These are phyloP conservation scores for Cephalopterus ornatus DNA, from an alignment of 2,113 vertebrate genomes.

Conservation along the genomic window DNA sequence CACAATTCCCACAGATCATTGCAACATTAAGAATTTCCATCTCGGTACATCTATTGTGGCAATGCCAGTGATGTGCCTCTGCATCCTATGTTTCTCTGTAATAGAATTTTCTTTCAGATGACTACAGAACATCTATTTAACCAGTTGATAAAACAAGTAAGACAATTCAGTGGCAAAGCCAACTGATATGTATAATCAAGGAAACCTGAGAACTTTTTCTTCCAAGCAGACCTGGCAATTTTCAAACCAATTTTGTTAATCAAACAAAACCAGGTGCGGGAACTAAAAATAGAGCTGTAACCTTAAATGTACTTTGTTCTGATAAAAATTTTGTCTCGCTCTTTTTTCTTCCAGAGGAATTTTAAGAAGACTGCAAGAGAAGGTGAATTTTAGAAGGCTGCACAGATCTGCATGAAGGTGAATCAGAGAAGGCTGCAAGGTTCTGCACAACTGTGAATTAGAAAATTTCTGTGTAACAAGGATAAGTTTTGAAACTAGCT, in stretches of 20 bases:
- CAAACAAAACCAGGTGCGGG: not conserved
- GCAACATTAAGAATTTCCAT: not conserved
- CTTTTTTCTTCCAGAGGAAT: not conserved
- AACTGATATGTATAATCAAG: not conserved
- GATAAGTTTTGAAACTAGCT: not conserved
- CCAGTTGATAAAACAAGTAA: not conserved
- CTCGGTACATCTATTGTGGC: not conserved
- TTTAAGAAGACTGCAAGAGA: not conserved
- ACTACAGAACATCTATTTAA: not conserved
- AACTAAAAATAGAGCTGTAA: not conserved
- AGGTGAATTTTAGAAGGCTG: not conserved
- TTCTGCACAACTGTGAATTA: not conserved
- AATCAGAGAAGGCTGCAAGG: not conserved
- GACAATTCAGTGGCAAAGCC: not conserved
- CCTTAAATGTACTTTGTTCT: not conserved
- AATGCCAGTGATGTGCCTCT: not conserved
- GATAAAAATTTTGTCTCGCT: not conserved
- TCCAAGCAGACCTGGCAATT: not conserved
- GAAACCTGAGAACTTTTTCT: not conserved
- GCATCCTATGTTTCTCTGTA: not conserved
- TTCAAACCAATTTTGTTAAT: not conserved
- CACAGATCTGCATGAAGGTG: not conserved
- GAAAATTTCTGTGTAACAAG: not conserved
- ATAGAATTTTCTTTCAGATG: not conserved
- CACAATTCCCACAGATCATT: not conserved